A percentile compares a stretch with the other conserved stretches of the same genome.
Conservation (phyloP, 1,140 invertebrate species). For the Ptiloglossa arizonensis region DNA sequence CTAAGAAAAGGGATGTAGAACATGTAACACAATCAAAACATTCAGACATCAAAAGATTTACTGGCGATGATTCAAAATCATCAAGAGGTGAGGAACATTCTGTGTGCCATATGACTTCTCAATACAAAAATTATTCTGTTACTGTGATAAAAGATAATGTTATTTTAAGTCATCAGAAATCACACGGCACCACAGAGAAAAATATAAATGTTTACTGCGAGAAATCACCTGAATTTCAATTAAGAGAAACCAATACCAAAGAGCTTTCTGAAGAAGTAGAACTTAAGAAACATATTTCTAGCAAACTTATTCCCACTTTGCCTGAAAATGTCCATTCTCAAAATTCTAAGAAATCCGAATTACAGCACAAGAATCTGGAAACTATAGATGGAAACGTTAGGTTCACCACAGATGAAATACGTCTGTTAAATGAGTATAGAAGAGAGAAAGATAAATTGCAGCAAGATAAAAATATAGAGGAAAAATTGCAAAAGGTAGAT, state of each 20-base stretch:
- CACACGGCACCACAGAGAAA: neutral
- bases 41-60: neutral
- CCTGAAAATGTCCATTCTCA: neutral
- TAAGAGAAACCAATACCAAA: slow-evolving; percentile 9
- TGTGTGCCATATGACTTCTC: slow-evolving; percentile 44
- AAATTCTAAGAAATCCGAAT: neutral
- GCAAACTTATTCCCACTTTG: neutral
- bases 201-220: neutral
- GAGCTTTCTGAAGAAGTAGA: neutral
- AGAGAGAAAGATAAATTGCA: slow-evolving; percentile 31
- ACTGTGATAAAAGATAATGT: slow-evolving; percentile 44
- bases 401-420: slow-evolving; percentile 35
- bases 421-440: slow-evolving; percentile 49
- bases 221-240: neutral
- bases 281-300: neutral
- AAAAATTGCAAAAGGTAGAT: neutral
- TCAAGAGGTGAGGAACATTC: slow-evolving; percentile 2
- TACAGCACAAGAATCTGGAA: slow-evolving; percentile 37
- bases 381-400: slow-evolving; percentile 32
- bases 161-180: slow-evolving; percentile 24
- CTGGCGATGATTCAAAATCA: neutral
- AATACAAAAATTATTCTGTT: slow-evolving; percentile 33
- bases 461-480: neutral
- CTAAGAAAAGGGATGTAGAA: neutral
- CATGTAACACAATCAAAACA: slow-evolving; percentile 3